A percentile compares a stretch with the other conserved stretches of the same genome.
These are phyloP conservation scores for Pseudeuparius sepicola DNA, from an alignment of 2,888 invertebrate species.

Conservation along the genomic window DNA sequence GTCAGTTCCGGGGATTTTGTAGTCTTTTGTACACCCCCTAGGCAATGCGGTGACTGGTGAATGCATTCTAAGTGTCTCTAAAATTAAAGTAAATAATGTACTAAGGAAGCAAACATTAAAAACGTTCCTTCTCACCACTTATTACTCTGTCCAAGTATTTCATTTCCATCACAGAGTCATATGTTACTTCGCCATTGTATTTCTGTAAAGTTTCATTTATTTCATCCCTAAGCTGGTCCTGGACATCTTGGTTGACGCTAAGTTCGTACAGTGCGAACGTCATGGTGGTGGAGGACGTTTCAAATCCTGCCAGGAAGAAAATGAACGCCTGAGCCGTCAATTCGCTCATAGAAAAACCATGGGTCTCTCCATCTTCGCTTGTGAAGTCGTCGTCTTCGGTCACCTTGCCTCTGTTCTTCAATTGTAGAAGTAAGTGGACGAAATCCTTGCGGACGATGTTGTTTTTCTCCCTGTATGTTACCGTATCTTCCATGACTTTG, in stretches of 20 bases:
- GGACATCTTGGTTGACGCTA: constrained; percentile 19
- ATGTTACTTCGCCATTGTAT: constrained; percentile 20
- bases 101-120: no score
- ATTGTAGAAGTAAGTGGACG: constrained; percentile 5
- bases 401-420: constrained; percentile 5
- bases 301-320: constrained; percentile 25
- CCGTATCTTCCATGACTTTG: constrained; percentile 1
- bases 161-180: constrained; percentile 24
- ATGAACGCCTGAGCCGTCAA: constrained; percentile 22
- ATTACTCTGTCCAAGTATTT: constrained; percentile 23
- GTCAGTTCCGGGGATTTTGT: constrained; percentile 30
- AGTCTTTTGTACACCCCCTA: constrained; percentile 26
- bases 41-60: constrained; percentile 29
- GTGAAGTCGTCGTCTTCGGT: not conserved
- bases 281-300: constrained; percentile 25
- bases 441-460: constrained; percentile 7
- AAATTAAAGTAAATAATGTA: constrained; percentile 15
- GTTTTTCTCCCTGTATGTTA: constrained; percentile 5
- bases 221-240: constrained; percentile 20
- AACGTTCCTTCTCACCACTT: constrained; percentile 17
- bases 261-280: constrained; percentile 23
- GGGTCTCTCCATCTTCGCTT: no score
- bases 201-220: constrained; percentile 16
- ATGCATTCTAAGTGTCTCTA: constrained; percentile 36
- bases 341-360: constrained; percentile 11